A percentile compares a stretch with the other conserved stretches of the same genome.
Evolutionary conservation across 2,797 vertebrate species (phyloP).

Genomic region (Pangasius djambal): DNA sequence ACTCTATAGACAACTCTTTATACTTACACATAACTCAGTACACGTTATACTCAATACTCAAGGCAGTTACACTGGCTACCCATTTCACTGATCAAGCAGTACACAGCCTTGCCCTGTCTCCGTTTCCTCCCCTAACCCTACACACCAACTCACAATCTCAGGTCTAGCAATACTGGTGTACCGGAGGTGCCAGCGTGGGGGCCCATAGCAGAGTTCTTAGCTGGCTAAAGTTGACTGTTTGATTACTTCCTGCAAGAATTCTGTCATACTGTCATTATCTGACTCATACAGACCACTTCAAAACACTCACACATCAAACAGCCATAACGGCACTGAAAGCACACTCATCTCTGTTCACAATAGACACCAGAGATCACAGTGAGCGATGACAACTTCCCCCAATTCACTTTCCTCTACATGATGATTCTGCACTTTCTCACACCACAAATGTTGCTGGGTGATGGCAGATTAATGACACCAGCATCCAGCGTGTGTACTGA

Average conservation of each 20-base stretch:
- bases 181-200: not conserved
- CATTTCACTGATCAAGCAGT: not conserved
- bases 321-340: constrained; percentile 37
- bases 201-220: constrained; percentile 1
- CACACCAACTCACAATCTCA: not conserved
- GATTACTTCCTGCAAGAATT: constrained; percentile 45
- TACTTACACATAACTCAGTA: not conserved
- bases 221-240: constrained; percentile 21
- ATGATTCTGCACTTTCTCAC: constrained; percentile 32
- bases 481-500: not conserved
- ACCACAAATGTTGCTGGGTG: not conserved
- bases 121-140: not conserved
- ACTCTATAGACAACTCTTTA: not conserved
- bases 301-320: constrained; percentile 40
- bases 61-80: not conserved
- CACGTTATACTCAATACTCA: not conserved
- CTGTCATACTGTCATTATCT: constrained; percentile 18
- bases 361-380: constrained; percentile 1
- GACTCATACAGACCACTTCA: constrained; percentile 53
- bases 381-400: constrained; percentile 3
- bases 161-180: not conserved
- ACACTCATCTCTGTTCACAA: constrained; percentile 19
- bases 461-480: constrained; percentile 14
- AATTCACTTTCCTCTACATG: constrained; percentile 12
- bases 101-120: not conserved